These are phyloP conservation scores for Stegodyphus mimosarum DNA, from an alignment of 1,140 invertebrate genomes.

Conservation along the genomic window DNA sequence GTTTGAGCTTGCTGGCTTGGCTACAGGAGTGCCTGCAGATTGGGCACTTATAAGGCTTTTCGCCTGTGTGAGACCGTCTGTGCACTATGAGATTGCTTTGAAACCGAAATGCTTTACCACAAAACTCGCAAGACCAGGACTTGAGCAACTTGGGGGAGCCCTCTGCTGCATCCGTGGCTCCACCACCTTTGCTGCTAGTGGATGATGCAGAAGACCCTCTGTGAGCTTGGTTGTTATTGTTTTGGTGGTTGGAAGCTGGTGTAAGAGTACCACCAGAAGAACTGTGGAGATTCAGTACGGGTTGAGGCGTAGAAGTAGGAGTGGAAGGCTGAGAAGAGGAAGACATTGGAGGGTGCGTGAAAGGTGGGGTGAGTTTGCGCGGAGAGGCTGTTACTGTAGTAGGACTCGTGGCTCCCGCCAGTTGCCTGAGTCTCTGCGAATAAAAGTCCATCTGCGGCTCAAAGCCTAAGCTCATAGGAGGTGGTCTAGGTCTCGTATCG, in stretches of 20 bases:
- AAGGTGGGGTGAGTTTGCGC: constrained; percentile 45
- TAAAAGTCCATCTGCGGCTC: constrained; percentile 95
- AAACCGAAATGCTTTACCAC: constrained; percentile 92
- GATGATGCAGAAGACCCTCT: constrained; percentile 49
- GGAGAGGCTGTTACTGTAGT: constrained; percentile 68
- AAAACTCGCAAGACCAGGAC: constrained; percentile 75
- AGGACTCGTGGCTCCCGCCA: constrained; percentile 90
- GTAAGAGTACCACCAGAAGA: constrained; percentile 34
- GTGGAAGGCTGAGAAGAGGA: constrained; percentile 56
- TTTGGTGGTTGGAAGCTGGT: constrained; percentile 21
- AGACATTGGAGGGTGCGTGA: constrained; percentile 53
- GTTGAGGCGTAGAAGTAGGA: constrained; percentile 54
- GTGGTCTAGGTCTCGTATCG: constrained; percentile 42
- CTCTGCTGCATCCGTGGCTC: constrained; percentile 38
- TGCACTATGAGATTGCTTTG: constrained; percentile 94
- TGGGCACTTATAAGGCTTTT: constrained; percentile 76
- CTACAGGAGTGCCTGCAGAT: constrained; percentile 73
- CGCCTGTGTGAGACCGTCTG: constrained; percentile 79
- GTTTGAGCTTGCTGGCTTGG: constrained; percentile 81
- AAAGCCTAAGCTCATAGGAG: constrained; percentile 66
- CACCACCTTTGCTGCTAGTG: constrained; percentile 45
- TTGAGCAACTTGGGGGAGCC: constrained; percentile 57
- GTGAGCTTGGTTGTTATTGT: constrained; percentile 70
- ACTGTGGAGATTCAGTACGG: constrained; percentile 36
- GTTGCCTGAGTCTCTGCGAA: constrained; percentile 96